A percentile compares a stretch with the other conserved stretches of the same genome.
phyloP scores from a whole-genome alignment of 1,140 invertebrate species.

The Leptoteleia sp. region DNA sequence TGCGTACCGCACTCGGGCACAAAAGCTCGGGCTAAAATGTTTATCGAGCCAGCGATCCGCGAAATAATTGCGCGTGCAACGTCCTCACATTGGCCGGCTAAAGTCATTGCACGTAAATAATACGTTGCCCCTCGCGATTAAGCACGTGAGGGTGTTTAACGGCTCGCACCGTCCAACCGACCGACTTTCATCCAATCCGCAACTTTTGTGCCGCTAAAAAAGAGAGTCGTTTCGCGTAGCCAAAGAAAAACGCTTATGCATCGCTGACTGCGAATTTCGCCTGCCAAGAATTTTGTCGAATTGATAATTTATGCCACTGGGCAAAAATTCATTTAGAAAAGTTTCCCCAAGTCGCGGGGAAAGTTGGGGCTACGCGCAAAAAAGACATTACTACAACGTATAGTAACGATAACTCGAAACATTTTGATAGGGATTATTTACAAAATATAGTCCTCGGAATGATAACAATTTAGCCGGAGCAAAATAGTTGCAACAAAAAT shows the following conservation, averaged over 20 bases:
- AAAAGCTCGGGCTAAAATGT: constrained; percentile 60
- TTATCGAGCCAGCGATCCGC: constrained; percentile 68
- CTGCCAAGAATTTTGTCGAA: no score
- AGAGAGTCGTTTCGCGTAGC: constrained; percentile 3
- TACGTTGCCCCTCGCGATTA: constrained; percentile 58
- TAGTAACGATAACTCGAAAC: no score
- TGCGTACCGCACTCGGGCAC: constrained; percentile 49
- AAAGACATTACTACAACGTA: no score
- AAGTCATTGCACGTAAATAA: constrained; percentile 65
- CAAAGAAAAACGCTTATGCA: constrained; percentile 23
- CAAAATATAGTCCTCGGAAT: no score
- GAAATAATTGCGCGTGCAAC: constrained; percentile 67
- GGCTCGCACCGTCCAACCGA: constrained; percentile 13
- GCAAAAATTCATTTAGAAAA: constrained; percentile 22
- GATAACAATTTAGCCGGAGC: no score
- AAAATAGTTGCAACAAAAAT: no score
- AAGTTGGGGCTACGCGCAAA: no score
- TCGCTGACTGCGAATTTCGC: constrained; percentile 10
- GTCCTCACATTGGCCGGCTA: constrained; percentile 56
- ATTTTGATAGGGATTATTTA: no score
- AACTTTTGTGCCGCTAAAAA: constrained; percentile 26
- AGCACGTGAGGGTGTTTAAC: constrained; percentile 48
- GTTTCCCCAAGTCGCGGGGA: no score
- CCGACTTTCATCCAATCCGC: constrained; percentile 21
- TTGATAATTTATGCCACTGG: no score